Evolutionary conservation across 2,888 invertebrate genomes (phyloP).

Genomic region (Oeneis ivallda): DNA sequence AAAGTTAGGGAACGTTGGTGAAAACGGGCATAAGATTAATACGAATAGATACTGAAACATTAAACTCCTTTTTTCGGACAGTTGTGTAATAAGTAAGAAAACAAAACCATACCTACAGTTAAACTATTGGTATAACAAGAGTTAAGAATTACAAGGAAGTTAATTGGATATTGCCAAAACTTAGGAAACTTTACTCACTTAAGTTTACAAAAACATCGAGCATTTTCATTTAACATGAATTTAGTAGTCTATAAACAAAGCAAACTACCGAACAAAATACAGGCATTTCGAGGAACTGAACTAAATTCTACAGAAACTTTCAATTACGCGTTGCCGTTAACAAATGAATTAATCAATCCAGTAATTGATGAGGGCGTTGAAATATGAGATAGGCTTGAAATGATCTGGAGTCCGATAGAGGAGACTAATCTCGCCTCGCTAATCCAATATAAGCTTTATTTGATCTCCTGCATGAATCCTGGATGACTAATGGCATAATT

Average conservation of each 20-base stretch:
- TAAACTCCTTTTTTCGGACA: too few species aligned
- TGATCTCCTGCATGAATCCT: constrained; percentile 18
- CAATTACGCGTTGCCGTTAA: constrained; percentile 9
- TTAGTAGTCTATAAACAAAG: background rate
- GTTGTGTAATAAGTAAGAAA: too few species aligned
- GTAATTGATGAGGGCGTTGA: constrained; percentile 21
- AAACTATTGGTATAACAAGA: too few species aligned
- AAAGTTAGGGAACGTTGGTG: too few species aligned
- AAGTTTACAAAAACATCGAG: background rate
- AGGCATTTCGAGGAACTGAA: background rate
- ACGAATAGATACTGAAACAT: too few species aligned
- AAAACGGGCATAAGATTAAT: too few species aligned
- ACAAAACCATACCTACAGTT: too few species aligned
- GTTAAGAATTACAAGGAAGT: too few species aligned
- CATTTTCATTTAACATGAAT: background rate
- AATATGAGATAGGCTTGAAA: constrained; percentile 20
- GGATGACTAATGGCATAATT: constrained; percentile 25
- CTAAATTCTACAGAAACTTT: constrained; percentile 9
- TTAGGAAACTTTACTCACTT: too few species aligned
- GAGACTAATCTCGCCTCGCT: constrained; percentile 21
- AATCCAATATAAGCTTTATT: constrained; percentile 27
- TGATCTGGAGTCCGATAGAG: constrained; percentile 19
- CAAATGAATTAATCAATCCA: constrained; percentile 20
- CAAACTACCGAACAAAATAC: background rate
- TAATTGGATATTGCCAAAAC: too few species aligned